Evolutionary conservation across 2,113 vertebrate genomes (phyloP).

Genomic region (Lophotis ruficrista): DNA sequence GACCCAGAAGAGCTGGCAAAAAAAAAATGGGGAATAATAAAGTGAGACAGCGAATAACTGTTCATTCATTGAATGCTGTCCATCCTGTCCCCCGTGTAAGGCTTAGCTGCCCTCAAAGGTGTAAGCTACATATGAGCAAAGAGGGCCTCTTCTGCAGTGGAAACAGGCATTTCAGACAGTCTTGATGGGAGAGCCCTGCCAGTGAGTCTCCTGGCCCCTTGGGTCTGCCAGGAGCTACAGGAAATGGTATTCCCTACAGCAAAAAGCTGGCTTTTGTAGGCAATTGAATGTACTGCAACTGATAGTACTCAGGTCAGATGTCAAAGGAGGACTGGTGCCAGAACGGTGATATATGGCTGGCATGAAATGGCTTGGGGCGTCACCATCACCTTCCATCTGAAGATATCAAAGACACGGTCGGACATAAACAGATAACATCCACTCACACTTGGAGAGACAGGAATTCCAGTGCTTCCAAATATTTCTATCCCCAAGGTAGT

Average conservation of each 20-base stretch:
- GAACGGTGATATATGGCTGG: constrained; percentile 38
- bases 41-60: background rate
- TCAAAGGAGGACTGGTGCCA: constrained; percentile 54
- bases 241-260: background rate
- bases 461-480: constrained; percentile 50
- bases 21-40: background rate
- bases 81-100: background rate
- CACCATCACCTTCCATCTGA: constrained; percentile 50
- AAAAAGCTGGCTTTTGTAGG: constrained; percentile 17
- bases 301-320: constrained; percentile 58
- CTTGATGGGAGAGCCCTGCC: accelerated
- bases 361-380: background rate
- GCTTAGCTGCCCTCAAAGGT: background rate
- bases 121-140: background rate
- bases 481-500: constrained; percentile 24
- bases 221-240: background rate
- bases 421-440: constrained; percentile 56
- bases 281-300: background rate
- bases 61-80: background rate
- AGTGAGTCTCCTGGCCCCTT: background rate
- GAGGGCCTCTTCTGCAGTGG: background rate
- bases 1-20: background rate
- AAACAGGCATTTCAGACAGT: background rate
- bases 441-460: constrained; percentile 26
- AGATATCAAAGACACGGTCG: constrained; percentile 29